These are phyloP conservation scores for Pristionchus japonicus DNA, from an alignment of 2,888 invertebrate species.

Conservation along the genomic window DNA sequence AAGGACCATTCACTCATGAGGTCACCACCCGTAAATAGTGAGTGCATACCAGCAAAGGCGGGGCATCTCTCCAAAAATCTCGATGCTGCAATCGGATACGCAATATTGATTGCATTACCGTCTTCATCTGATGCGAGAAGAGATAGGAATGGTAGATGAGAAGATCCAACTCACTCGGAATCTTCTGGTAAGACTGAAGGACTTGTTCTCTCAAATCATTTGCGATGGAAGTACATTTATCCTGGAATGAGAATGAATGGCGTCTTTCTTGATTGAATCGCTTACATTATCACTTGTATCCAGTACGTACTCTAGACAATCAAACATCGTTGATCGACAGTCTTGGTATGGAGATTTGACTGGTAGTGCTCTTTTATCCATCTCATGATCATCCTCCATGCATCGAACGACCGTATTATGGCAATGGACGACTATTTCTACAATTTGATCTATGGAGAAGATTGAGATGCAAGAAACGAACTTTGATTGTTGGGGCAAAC, in stretches of 20 bases:
- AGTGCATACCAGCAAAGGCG: not conserved
- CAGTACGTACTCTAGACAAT: not conserved
- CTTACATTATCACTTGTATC: not conserved
- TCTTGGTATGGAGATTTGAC: not conserved
- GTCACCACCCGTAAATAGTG: no score
- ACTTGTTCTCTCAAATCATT: no score
- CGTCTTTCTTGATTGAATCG: not conserved
- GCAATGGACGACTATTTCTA: not conserved
- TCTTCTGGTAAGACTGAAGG: not conserved
- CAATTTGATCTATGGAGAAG: not conserved
- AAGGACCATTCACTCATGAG: no score
- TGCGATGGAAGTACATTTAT: not conserved
- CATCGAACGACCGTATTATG: not conserved
- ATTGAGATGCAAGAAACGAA: not conserved
- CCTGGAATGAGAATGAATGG: not conserved
- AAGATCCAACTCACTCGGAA: not conserved
- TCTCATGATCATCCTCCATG: not conserved
- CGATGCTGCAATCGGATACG: not conserved
- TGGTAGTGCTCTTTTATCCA: not conserved
- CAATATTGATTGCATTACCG: not conserved
- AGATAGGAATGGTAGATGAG: not conserved
- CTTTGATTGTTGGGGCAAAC: not conserved
- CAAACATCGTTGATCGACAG: not conserved
- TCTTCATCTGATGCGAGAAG: no score
- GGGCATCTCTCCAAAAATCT: not conserved